Evolutionary conservation across 2,888 invertebrate genomes (phyloP).

Genomic region (Phaedon cochleariae): DNA sequence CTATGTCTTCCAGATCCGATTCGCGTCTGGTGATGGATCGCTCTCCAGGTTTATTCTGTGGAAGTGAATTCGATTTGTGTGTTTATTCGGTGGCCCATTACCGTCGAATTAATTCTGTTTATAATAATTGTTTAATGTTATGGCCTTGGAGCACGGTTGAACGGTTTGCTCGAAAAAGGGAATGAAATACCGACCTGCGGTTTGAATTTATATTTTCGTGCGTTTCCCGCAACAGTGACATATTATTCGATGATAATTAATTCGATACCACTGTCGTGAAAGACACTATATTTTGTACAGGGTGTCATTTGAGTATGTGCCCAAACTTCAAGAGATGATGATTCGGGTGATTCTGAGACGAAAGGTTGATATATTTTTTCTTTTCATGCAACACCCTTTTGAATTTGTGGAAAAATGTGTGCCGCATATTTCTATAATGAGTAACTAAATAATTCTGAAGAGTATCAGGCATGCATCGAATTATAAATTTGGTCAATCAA

Average conservation of each 20-base stretch:
- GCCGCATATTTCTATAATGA: too few relatives aligned
- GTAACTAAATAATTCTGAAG: too few relatives aligned
- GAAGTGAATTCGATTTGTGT: constrained; percentile 55
- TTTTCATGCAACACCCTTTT: too few relatives aligned
- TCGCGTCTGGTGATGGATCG: constrained; percentile 51
- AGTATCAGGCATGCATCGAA: too few relatives aligned
- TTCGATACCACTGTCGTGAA: too few relatives aligned
- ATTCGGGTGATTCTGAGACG: too few relatives aligned
- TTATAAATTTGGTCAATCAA: too few relatives aligned
- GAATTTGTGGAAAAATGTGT: too few relatives aligned
- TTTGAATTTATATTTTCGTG: constrained; percentile 29
- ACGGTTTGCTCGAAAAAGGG: constrained; percentile 35
- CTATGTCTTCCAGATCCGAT: background rate
- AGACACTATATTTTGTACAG: too few relatives aligned
- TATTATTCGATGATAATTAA: constrained; percentile 2
- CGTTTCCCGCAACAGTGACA: constrained; percentile 14
- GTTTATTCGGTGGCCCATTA: constrained; percentile 49
- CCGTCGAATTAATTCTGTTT: constrained; percentile 48
- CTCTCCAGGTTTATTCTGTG: constrained; percentile 48
- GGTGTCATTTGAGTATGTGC: too few relatives aligned
- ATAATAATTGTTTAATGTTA: constrained; percentile 49
- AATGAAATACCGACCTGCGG: constrained; percentile 19
- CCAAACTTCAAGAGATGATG: too few relatives aligned
- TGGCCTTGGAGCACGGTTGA: constrained; percentile 42
- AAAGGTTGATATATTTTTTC: too few relatives aligned